Conservation (phyloP, 1,140 invertebrate species). For the Dinoponera quadriceps region DNA sequence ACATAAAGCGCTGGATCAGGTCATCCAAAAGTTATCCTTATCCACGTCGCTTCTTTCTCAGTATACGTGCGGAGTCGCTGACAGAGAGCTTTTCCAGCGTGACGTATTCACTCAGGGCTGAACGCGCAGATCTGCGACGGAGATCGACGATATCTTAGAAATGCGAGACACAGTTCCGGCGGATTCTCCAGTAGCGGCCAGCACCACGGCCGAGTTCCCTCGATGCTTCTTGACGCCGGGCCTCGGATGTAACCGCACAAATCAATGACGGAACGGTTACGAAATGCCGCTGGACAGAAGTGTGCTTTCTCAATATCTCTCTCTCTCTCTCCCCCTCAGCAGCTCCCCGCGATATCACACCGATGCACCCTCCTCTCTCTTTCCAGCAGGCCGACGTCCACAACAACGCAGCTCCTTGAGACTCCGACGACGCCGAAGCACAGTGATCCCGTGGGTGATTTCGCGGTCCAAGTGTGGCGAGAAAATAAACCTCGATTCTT, state of each 20-base stretch:
- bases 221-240: neutral
- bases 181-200: neutral
- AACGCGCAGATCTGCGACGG: neutral
- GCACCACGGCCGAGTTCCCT: neutral
- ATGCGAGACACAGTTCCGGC: neutral
- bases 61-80: conserved; percentile 3
- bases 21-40: conserved; percentile 49
- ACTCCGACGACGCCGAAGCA: conserved; percentile 7
- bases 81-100: neutral
- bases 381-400: neutral
- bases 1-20: conserved; percentile 58
- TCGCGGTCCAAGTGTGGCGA: neutral
- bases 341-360: conserved; percentile 11
- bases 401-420: neutral
- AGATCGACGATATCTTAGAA: neutral
- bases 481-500: conserved; percentile 34
- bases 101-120: no score
- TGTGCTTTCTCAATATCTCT: neutral
- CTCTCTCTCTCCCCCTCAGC: no score
- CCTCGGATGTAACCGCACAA: neutral
- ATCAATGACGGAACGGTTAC: neutral
- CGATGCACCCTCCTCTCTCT: neutral
- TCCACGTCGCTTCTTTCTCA: neutral
- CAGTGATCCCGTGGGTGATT: neutral
- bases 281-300: neutral